Base-by-base conservation (phyloP, 1,140 invertebrate genomes). In the Tetragonula clypearis region DNA sequence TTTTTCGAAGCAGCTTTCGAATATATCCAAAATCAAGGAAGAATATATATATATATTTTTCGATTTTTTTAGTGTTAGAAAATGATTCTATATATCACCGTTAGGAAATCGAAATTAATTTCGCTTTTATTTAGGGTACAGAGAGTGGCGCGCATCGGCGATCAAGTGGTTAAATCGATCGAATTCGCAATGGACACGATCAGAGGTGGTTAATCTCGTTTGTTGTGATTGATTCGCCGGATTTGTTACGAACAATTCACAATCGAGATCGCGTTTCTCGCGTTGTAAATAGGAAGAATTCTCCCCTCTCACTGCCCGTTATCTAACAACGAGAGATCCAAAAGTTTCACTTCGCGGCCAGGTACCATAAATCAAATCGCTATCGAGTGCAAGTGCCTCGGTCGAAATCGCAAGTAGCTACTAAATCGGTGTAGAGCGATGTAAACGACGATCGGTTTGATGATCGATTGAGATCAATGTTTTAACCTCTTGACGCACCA, bases 301-400 rank as follows among this genome's bases (percentile, higher is more conserved):
- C 79, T 17, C 73, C 21, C 60, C n/a, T n/a, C 60, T 5, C n/a
- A 14, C 60, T n/a, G 30, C 30, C 30, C 72, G 79, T 86, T 86
- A 86, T 80, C 84, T 86, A 86, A 86, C 84, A 56, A 65, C 84
- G 79, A 77, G 84, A 86, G 82, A 86, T 85, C 84, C 62, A 74
- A 53, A 30, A 74, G 79, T 73, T 86, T 86, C 84, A 82, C 84
- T 86, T 86, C 66, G 26, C 60, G 62, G 62, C 79, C 35, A 76
- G 80, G n/a, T 53, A 55, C 15, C 62, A 82, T 86, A 76, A 82
- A 82, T 74, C 66, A 79, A 79, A 60, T 55, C 35, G 53, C 65
- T 78, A 71, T 69, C 66, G 11, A 14, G 12, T n/a, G 60, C 55
- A 19, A 41, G 41, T 35, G 69, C 21, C 69, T 23, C 35, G 69